Base-by-base conservation (phyloP, 2,888 invertebrate species). In the Lochmaea capreae region DNA sequence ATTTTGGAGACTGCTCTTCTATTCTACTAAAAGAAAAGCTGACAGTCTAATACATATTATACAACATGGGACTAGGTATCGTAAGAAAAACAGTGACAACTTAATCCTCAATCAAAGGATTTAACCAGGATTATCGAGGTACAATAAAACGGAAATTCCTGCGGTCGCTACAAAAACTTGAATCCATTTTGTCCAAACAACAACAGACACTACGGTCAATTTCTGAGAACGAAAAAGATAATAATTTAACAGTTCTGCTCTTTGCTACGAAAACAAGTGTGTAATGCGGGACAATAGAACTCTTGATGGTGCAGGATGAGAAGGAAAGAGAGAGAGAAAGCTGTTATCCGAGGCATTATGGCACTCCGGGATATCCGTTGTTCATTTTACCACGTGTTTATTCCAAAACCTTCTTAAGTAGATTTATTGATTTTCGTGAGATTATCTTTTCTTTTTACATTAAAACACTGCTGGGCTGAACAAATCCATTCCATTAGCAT, bases 231-330 rank as follows among this genome's bases (percentile, higher is more conserved):
- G 11, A 54, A 62, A 63, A 70, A 63, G 63, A 70, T 70, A 70
- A 70, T 70, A 70, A 63, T 70, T 70, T 70, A 70, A 70, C 63
- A 57, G 62, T 52, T 39, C 70, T 70, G 49, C 54, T 70, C 63
- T 42, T 70, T 42, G 42, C 54, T n/a, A 59, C 26, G 22, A 69
- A 69, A 69, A 69, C 62, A 54, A 62, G 63, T 70, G 49, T 70
- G 63, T 70, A 63, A 70, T 39, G 54, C 54, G 43, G 69, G 52
- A 70, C 70, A 70, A 70, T 70, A 18, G 70, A 12, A 49, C 14
- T 65, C 49, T 46, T 16, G 46, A 65, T n/a, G 5, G n/a, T 33
- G 16, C n/a, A 33, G 14, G 66, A 26, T n/a, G 22, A 18, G 16
- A 43, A 65, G 46, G 46, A 43, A 58, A 11, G 26, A 11, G 26